Conservation (phyloP, 1,140 invertebrate species). For the Ips typographus region DNA sequence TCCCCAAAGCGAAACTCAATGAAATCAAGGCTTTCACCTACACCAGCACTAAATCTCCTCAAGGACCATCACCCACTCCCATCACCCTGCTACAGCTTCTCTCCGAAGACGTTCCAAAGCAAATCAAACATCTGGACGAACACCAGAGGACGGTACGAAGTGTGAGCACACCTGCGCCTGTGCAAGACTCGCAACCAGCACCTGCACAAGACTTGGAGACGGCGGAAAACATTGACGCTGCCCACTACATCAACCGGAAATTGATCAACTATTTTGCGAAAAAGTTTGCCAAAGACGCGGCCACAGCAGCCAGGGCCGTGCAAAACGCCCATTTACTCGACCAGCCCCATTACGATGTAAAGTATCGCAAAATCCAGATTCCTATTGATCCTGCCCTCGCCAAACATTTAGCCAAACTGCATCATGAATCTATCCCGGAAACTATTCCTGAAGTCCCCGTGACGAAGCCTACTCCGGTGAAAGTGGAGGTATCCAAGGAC, state of each 20-base stretch:
- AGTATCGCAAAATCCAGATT: neutral
- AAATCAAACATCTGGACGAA: constrained; percentile 25
- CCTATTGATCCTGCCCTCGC: too few species aligned
- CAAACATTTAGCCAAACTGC: too few species aligned
- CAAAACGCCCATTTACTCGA: constrained; percentile 26
- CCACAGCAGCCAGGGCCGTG: constrained; percentile 8
- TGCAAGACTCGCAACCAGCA: neutral
- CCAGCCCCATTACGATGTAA: constrained; percentile 12
- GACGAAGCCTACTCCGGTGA: neutral
- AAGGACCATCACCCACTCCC: constrained; percentile 8
- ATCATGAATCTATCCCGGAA: too few species aligned
- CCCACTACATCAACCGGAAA: constrained; percentile 16
- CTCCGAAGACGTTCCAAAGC: constrained; percentile 22
- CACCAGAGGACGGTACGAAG: constrained; percentile 37
- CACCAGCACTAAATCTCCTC: constrained; percentile 23
- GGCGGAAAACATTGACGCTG: constrained; percentile 15
- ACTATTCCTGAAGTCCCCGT: too few species aligned
- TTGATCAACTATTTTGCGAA: constrained; percentile 22
- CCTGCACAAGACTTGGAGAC: constrained; percentile 10
- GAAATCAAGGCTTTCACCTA: neutral
- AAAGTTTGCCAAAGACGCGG: constrained; percentile 24
- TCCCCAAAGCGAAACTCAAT: neutral
- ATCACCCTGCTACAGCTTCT: constrained; percentile 21
- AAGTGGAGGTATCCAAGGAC: neutral
- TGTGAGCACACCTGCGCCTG: constrained; percentile 5